Conservation (phyloP, 2,797 vertebrate genomes). For the Falco novaeseelandiae region DNA sequence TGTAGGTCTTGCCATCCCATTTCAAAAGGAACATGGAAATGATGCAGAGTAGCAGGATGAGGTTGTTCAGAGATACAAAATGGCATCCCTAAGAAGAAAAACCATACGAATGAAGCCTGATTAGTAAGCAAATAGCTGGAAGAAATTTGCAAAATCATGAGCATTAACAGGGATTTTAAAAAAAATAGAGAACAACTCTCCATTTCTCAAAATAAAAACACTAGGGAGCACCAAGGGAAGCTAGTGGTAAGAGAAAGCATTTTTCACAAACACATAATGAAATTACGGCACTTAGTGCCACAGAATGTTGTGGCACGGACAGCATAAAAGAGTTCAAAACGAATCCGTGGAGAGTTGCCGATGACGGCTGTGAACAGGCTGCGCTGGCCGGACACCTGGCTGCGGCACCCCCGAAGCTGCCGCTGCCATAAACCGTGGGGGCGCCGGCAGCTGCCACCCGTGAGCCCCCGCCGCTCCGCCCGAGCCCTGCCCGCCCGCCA, state of each 20-base stretch:
- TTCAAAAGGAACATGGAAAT: neutral
- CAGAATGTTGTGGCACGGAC: neutral
- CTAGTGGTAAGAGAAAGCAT: neutral
- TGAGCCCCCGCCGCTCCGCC: no score
- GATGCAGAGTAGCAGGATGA: neutral
- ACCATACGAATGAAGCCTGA: fast-evolving
- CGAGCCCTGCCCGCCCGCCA: no score
- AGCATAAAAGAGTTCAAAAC: neutral
- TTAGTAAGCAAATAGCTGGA: neutral
- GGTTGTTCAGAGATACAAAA: neutral
- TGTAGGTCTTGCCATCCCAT: neutral
- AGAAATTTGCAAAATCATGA: neutral
- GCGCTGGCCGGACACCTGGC: neutral
- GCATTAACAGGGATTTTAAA: neutral
- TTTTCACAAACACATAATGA: neutral
- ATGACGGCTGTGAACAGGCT: neutral
- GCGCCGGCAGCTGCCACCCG: no score
- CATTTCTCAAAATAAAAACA: neutral
- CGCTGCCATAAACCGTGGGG: neutral
- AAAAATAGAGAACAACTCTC: neutral
- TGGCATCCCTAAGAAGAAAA: neutral
- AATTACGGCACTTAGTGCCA: neutral
- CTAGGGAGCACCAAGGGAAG: neutral
- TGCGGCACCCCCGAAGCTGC: neutral
- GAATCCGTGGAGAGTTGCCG: neutral